phyloP scores from a whole-genome alignment of 1,140 invertebrate genomes.

The Solenopsis invicta region DNA sequence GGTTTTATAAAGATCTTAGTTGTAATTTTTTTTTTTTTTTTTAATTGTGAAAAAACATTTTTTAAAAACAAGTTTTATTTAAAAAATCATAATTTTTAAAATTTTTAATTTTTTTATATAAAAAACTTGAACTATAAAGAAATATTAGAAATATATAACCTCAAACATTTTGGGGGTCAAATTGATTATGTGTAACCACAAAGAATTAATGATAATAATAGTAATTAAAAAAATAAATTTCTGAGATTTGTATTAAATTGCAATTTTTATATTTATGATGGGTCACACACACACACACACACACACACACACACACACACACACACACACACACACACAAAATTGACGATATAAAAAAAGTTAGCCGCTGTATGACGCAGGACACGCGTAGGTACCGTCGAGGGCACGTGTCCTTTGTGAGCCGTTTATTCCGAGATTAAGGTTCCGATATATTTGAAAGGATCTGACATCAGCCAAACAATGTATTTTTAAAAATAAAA shows the following conservation, averaged over 20 bases:
- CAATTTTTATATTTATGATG: constrained; percentile 18
- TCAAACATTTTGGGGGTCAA: too few relatives aligned
- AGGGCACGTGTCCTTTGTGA: constrained; percentile 69
- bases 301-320: too few relatives aligned
- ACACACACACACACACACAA: too few relatives aligned
- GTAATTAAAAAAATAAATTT: constrained; percentile 4
- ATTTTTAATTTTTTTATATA: not conserved
- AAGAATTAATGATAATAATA: not conserved
- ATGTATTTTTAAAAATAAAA: constrained; percentile 26
- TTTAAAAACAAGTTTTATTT: not conserved
- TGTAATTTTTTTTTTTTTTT: too few relatives aligned
- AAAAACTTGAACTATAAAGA: too few relatives aligned
- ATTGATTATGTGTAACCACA: too few relatives aligned
- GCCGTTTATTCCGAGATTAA: constrained; percentile 72
- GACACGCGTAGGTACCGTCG: constrained; percentile 60
- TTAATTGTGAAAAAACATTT: too few relatives aligned
- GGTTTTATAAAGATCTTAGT: too few relatives aligned
- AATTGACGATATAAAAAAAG: constrained; percentile 56
- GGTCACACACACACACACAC: not conserved
- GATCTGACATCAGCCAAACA: constrained; percentile 57
- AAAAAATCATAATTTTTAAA: not conserved
- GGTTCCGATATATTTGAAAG: constrained; percentile 61
- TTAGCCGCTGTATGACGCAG: constrained; percentile 15
- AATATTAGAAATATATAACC: too few relatives aligned
- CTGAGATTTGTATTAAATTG: not conserved